Evolutionary conservation across 2,113 vertebrate species (phyloP), one percentile per base, ranked within the genome.

Genomic region (Struthidea cinerea): DNA sequence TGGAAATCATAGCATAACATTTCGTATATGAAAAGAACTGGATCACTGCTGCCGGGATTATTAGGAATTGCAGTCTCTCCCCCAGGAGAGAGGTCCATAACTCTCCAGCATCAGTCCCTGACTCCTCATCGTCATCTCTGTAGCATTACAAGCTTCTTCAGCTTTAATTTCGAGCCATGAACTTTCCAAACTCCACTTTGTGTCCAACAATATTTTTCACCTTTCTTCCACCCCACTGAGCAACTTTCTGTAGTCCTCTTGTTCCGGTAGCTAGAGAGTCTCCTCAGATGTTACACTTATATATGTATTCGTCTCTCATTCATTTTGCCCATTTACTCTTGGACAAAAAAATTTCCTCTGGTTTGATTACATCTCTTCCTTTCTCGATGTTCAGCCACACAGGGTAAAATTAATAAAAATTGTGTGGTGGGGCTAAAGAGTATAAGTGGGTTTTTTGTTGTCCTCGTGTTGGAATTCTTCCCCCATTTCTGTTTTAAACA

Each of bases 401-500:
- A 35, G 16, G 10, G 30, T 41, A 7, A 21, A 46, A 35, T 73
- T 49, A 76, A 44, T 10, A 84, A 13, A 2, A 79, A 32, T 7
- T 30, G 6, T 24, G 47, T 19, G 11, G 24, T 2, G 6, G 11
- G 3, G 4, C 23, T 84, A n/a, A 64, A 41, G 23, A 71, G 3
- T 35, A 1, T n/a, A 73, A 67, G 6, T 24, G 16, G 3, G 1
- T 0, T 9, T 46, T 49, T 35, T 49, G 7, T 13, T 65, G 6
- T 4, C 35, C 35, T 60, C 9, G 0, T 27, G 20, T 20, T 55
- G 13, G 9, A 37, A 13, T 76, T 82, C 32, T 47, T 27, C 16
- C 4, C 20, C 14, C 13, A n/a, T 69, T 86, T 92, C 44, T 93
- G 8, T 59, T 78, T 87, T 27, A 82, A 75, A 15, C 7, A 52